These are phyloP conservation scores for Panulirus ornatus DNA, from an alignment of 1,140 invertebrate genomes.

Conservation along the genomic window DNA sequence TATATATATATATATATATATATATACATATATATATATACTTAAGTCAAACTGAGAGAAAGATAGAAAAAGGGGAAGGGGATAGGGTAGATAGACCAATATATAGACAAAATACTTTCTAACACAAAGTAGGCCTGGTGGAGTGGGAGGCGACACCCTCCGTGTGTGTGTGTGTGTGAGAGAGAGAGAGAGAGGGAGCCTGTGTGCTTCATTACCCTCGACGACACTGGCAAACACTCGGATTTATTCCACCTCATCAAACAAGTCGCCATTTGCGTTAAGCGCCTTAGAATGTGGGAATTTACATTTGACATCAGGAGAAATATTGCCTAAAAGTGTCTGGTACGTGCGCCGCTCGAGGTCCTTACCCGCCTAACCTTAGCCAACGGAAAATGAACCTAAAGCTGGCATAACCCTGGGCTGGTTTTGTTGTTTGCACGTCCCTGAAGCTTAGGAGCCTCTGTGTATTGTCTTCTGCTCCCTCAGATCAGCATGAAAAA, in stretches of 20 bases:
- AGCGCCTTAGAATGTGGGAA: conserved; percentile 73
- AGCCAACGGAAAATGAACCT: neutral
- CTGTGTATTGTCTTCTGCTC: conserved; percentile 35
- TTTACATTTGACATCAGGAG: conserved; percentile 71
- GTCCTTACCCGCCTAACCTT: neutral
- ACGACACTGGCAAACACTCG: neutral
- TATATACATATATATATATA: too few relatives aligned
- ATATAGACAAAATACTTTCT: too few relatives aligned
- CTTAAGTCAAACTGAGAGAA: too few relatives aligned
- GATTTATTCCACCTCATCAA: conserved; percentile 64
- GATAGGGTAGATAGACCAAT: too few relatives aligned
- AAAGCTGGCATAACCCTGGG: neutral
- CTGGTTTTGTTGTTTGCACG: neutral
- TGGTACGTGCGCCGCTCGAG: neutral
- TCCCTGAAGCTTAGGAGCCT: conserved; percentile 25
- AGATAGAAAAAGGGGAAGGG: too few relatives aligned
- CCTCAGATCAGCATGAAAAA: conserved; percentile 69
- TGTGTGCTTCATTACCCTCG: neutral
- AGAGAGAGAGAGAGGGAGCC: neutral
- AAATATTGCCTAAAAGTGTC: conserved; percentile 67
- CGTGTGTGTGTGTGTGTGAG: neutral
- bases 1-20: too few relatives aligned
- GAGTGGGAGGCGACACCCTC: too few relatives aligned
- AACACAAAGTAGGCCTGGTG: too few relatives aligned
- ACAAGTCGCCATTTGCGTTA: conserved; percentile 72